Conservation (phyloP, 2,888 invertebrate species). For the Emmelina monodactyla region DNA sequence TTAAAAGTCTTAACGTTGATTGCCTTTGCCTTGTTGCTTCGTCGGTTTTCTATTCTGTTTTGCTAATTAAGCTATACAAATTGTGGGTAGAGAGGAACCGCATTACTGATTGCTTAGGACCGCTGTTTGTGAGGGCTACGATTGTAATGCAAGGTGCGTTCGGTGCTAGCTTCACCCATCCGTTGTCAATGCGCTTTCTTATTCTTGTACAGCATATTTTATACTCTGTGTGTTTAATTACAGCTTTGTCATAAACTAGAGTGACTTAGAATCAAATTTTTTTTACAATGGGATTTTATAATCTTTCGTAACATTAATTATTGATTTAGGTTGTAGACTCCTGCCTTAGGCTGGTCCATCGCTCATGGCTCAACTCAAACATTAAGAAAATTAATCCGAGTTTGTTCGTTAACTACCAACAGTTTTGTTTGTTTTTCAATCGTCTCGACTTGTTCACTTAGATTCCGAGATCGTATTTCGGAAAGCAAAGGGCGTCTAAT, state of each 20-base stretch:
- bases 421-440: conserved; percentile 29
- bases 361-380: conserved; percentile 36
- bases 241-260: too few species aligned
- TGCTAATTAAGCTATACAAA: conserved; percentile 48
- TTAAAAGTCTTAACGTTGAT: conserved; percentile 25
- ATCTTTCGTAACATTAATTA: too few species aligned
- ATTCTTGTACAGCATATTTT: conserved; percentile 19
- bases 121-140: conserved; percentile 24
- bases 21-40: conserved; percentile 20
- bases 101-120: conserved; percentile 38
- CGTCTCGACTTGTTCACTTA: conserved; percentile 23
- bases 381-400: conserved; percentile 35
- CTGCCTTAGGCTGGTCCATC: conserved; percentile 28
- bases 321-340: too few species aligned
- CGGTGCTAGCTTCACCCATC: conserved; percentile 35
- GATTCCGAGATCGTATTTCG: conserved; percentile 27
- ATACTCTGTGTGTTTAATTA: too few species aligned
- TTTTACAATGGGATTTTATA: too few species aligned
- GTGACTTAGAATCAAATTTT: too few species aligned
- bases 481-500: conserved; percentile 36
- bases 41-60: conserved; percentile 20
- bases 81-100: conserved; percentile 31
- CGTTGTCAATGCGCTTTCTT: conserved; percentile 37
- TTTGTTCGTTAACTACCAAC: conserved; percentile 30
- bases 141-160: conserved; percentile 43